phyloP scores from a whole-genome alignment of 2,888 invertebrate genomes.

The Anthophora plumipes region DNA sequence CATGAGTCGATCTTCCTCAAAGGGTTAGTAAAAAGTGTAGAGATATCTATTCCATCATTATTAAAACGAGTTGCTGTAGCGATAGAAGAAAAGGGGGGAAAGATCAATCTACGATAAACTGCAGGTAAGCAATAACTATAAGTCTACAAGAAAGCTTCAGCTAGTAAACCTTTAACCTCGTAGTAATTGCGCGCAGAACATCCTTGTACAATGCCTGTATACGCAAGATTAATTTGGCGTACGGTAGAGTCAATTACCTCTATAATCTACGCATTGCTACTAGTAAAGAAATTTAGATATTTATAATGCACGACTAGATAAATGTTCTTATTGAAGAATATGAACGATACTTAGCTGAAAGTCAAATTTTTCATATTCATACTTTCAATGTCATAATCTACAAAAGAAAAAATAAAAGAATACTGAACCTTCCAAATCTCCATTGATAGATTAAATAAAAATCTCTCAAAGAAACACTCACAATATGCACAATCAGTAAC shows the following conservation, averaged over 20 bases:
- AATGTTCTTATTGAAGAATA: no score
- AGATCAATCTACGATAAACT: conserved; percentile 9
- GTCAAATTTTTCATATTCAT: no score
- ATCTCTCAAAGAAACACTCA: not conserved
- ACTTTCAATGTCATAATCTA: no score
- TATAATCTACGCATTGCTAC: not conserved
- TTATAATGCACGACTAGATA: not conserved
- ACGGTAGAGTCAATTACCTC: not conserved
- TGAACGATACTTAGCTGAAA: no score
- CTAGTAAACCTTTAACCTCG: conserved; percentile 1
- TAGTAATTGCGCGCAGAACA: not conserved
- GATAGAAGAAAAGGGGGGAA: not conserved
- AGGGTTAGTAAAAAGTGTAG: not conserved
- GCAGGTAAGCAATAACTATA: not conserved
- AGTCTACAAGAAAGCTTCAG: not conserved
- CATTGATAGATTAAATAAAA: no score
- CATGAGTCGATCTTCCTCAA: no score
- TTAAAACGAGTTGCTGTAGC: not conserved
- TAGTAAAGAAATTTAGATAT: not conserved
- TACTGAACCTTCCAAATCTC: no score
- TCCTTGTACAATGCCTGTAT: not conserved
- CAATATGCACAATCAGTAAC: not conserved
- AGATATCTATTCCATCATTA: not conserved
- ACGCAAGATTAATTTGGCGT: not conserved
- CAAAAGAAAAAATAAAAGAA: no score